Evolutionary conservation across 2,113 vertebrate genomes (phyloP).

Genomic region (Chroicocephalus ridibundus): DNA sequence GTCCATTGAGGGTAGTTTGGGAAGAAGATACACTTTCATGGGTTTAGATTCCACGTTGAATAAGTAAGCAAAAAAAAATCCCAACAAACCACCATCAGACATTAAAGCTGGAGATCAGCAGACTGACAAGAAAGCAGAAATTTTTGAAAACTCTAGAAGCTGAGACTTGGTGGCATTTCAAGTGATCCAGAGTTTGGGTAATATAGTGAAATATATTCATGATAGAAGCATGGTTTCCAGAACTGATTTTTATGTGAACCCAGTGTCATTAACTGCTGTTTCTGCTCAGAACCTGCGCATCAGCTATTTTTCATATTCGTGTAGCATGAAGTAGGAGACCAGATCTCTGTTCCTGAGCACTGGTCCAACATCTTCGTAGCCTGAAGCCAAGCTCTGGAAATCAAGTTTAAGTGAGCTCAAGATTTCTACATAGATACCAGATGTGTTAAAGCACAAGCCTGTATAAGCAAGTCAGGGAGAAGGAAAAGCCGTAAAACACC

Average conservation of each 20-base stretch:
- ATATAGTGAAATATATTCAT: background rate
- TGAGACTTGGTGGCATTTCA: background rate
- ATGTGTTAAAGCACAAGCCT: background rate
- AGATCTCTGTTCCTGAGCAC: background rate
- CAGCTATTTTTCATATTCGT: background rate
- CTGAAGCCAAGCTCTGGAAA: background rate
- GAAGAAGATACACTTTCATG: background rate
- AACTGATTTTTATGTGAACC: background rate
- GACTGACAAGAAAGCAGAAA: background rate
- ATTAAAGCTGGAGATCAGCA: background rate
- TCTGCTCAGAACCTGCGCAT: background rate
- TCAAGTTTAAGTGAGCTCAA: background rate
- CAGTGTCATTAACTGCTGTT: background rate
- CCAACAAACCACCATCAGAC: background rate
- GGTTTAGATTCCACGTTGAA: background rate
- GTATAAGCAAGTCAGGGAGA: background rate
- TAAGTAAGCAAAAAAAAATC: background rate
- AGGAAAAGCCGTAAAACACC: background rate
- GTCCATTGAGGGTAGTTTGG: background rate
- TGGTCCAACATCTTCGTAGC: background rate
- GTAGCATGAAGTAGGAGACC: background rate
- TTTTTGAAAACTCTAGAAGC: background rate
- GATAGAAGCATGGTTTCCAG: background rate
- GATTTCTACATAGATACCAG: background rate
- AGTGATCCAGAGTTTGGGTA: background rate